Conservation (phyloP, 2,888 invertebrate genomes). For the Tenthredo amoena region DNA sequence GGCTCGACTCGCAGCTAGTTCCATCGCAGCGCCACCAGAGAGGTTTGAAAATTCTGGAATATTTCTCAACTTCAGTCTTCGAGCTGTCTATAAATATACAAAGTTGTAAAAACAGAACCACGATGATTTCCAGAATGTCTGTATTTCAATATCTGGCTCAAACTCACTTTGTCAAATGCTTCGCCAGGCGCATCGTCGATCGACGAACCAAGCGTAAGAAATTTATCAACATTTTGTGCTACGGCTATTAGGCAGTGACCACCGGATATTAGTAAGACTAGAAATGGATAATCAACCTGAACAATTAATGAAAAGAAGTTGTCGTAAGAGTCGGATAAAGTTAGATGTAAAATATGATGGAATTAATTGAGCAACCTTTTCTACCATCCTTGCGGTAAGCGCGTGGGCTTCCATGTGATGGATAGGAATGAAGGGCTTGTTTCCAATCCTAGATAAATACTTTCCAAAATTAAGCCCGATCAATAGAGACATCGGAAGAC, state of each 20-base stretch:
- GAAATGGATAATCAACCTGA: constrained; percentile 90
- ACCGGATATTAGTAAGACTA: constrained; percentile 94
- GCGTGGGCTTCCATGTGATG: constrained; percentile 99
- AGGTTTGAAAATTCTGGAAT: constrained; percentile 86
- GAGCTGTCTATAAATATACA: constrained; percentile 82
- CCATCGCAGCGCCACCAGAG: constrained; percentile 93
- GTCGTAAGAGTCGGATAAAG: background rate
- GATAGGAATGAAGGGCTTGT: constrained; percentile 94
- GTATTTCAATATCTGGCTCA: background rate
- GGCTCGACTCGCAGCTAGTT: constrained; percentile 86
- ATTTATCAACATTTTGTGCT: constrained; percentile 86
- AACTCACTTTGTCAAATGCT: constrained; percentile 91
- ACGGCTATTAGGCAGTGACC: constrained; percentile 93
- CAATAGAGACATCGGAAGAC: constrained; percentile 87
- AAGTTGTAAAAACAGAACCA: background rate
- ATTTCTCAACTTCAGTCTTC: constrained; percentile 90
- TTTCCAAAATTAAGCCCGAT: constrained; percentile 93
- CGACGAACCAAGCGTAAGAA: constrained; percentile 88
- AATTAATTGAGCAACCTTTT: constrained; percentile 77
- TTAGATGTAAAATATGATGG: background rate
- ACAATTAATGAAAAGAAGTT: constrained; percentile 55
- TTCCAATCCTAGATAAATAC: constrained; percentile 83
- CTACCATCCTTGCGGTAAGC: constrained; percentile 89
- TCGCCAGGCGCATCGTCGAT: constrained; percentile 96
- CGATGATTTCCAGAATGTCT: background rate